These are phyloP conservation scores for Labeo catla DNA, from an alignment of 2,113 vertebrate genomes.

Conservation along the genomic window DNA sequence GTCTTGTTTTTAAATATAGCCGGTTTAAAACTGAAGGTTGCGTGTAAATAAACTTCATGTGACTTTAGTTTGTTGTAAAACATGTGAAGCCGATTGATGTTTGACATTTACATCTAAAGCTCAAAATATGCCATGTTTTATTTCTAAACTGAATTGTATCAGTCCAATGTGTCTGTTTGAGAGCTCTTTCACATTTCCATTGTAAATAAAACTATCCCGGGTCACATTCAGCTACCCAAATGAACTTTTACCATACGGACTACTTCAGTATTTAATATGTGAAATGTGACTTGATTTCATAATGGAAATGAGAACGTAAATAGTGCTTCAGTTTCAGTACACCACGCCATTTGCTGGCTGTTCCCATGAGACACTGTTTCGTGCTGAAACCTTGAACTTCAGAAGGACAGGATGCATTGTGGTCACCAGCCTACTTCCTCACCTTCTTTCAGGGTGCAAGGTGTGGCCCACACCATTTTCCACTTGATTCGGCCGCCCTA, in stretches of 20 bases:
- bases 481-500: conserved; percentile 11
- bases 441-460: conserved; percentile 14
- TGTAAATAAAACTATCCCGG: background rate
- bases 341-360: background rate
- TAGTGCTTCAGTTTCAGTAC: background rate
- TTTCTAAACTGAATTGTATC: background rate
- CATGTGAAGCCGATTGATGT: background rate
- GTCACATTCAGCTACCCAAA: background rate
- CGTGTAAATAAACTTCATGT: background rate
- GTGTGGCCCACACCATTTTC: conserved; percentile 48
- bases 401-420: conserved; percentile 46
- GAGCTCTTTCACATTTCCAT: background rate
- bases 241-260: background rate
- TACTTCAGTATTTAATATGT: background rate
- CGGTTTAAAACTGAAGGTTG: background rate
- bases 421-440: conserved; percentile 45
- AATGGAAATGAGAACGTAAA: background rate
- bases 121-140: background rate
- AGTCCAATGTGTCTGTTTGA: background rate
- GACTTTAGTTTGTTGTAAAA: background rate
- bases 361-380: background rate
- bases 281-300: too few species aligned
- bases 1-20: background rate
- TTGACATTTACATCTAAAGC: background rate
- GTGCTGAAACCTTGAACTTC: conserved; percentile 51